Evolutionary conservation across 2,797 vertebrate genomes (phyloP).

Genomic region (Phyllotis vaccarum): DNA sequence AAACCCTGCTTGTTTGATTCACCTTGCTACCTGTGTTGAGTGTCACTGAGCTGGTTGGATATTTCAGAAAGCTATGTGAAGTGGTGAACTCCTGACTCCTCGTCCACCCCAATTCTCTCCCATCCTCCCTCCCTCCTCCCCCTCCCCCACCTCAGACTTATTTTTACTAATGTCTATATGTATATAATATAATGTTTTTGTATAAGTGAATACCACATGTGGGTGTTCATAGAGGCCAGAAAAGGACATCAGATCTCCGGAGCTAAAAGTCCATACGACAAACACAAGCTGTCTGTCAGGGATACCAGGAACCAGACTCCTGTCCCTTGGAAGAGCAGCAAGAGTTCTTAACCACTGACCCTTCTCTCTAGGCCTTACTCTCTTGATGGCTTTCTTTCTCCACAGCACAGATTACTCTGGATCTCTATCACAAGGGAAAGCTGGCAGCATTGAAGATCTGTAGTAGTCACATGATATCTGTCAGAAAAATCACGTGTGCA

Average conservation of each 20-base stretch:
- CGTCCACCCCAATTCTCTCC: too few relatives aligned
- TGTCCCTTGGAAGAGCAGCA: not conserved
- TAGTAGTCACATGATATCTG: fast-evolving
- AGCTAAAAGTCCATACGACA: not conserved
- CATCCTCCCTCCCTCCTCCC: fast-evolving
- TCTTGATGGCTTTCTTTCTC: not conserved
- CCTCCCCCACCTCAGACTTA: not conserved
- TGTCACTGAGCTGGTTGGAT: fast-evolving
- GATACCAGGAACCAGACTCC: not conserved
- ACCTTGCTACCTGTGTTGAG: not conserved
- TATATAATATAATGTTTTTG: not conserved
- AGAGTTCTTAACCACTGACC: not conserved
- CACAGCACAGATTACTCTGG: not conserved
- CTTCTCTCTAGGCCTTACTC: not conserved
- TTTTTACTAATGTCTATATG: not conserved
- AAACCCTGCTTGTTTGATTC: not conserved
- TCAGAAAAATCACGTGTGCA: not conserved
- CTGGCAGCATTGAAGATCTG: not conserved
- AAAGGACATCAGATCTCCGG: not conserved
- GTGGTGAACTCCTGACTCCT: not conserved
- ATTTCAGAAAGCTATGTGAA: not conserved
- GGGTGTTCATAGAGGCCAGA: not conserved
- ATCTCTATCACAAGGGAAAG: not conserved
- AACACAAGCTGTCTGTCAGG: not conserved
- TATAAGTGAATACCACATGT: not conserved